Evolutionary conservation across 1,140 invertebrate species (phyloP), one percentile per base, ranked within the genome.

Genomic region (Charaxes varanes): DNA sequence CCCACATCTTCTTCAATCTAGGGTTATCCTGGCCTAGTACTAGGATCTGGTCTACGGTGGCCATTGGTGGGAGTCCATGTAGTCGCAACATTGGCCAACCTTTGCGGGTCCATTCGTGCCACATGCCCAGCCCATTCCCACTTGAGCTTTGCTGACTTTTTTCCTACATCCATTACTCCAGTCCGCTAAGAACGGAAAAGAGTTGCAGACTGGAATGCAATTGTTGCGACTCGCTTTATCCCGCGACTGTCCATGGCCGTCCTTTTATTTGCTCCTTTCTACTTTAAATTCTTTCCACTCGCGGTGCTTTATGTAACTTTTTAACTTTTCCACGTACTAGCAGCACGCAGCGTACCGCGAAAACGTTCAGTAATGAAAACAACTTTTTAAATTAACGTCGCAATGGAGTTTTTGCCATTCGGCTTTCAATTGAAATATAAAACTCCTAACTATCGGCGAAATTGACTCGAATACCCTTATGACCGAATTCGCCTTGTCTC

Each of bases 301-400:
- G 53, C 38, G 41, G 50, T 70, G 70, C 64, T 74, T 71, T 71
- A 73, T 76, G 62, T 60, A 66, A 72, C 57, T 67, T 41, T 44
- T 37, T 58, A 66, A 72, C 57, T 67, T 40, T 43, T 36, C 48
- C 60, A 49, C 55, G 49, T 48, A 37, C 53, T 50, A 56, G 53
- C 33, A 47, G 48, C 46, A 54, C 51, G 42, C 71, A 65, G 44
- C 62, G 57, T 62, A 58, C 60, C 69, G 58, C 62, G 62, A 70
- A 52, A 65, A 42, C 61, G 63, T 62, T 63, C 36, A 49, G 53
- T 73, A 77, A 76, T 77, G 74, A 76, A 78, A 79, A 70, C 68
- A 74, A 81, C 73, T 80, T 80, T 77, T 73, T 74, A 71, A 74
- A 82, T 77, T 74, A 74, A 71, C 64, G 68, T 78, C 64, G 62